phyloP scores from a whole-genome alignment of 2,888 invertebrate genomes.

The Arctia plantaginis region DNA sequence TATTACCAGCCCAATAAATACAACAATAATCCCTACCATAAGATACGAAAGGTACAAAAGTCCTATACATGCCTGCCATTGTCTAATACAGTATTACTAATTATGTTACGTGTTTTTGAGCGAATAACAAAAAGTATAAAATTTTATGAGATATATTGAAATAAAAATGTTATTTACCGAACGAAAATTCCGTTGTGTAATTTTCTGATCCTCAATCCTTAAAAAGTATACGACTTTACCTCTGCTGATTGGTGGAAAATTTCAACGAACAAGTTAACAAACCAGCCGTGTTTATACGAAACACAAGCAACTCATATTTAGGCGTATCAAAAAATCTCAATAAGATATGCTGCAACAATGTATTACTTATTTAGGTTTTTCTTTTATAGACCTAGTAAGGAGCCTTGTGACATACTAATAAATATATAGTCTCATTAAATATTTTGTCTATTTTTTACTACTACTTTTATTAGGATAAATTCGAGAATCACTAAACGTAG shows the following conservation, averaged over 20 bases:
- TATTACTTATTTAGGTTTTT: neutral
- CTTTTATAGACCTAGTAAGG: neutral
- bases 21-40: too few relatives aligned
- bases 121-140: too few relatives aligned
- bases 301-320: conserved; percentile 82
- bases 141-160: neutral
- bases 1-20: too few relatives aligned
- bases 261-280: conserved; percentile 88
- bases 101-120: too few relatives aligned
- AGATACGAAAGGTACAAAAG: too few relatives aligned
- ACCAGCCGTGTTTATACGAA: conserved; percentile 88
- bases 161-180: conserved; percentile 55
- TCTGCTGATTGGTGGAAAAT: conserved; percentile 87
- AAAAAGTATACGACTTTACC: conserved; percentile 93
- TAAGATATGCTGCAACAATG: conserved; percentile 69
- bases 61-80: too few relatives aligned
- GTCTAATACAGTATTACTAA: too few relatives aligned
- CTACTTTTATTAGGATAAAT: neutral
- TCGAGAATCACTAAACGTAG: too few relatives aligned
- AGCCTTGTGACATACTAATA: neutral
- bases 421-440: neutral
- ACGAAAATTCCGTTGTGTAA: conserved; percentile 87
- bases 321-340: conserved; percentile 73
- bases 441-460: too few relatives aligned
- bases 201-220: conserved; percentile 86